These are phyloP conservation scores for Xestoiulus laeticollis DNA, from an alignment of 2,888 invertebrate species.

Conservation along the genomic window DNA sequence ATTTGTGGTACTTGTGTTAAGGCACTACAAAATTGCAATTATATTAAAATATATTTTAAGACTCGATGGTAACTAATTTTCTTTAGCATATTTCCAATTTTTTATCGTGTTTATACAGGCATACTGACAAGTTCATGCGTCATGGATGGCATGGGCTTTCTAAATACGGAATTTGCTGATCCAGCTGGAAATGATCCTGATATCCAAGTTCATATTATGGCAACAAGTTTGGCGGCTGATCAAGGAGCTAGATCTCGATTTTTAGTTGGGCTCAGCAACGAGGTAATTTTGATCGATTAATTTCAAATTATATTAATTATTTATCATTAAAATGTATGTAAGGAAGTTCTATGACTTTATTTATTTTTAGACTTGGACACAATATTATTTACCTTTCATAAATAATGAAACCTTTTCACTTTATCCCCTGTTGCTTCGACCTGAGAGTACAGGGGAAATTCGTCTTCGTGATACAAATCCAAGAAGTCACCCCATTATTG, in stretches of 20 bases:
- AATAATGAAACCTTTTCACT: conserved; percentile 61
- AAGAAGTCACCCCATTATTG: conserved; percentile 84
- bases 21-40: too few species aligned
- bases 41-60: too few species aligned
- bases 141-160: conserved; percentile 86
- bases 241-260: neutral
- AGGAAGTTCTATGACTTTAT: neutral
- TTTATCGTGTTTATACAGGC: conserved; percentile 66
- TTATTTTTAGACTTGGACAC: neutral
- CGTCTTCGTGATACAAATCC: conserved; percentile 82
- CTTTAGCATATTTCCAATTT: too few species aligned
- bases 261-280: neutral
- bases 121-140: conserved; percentile 90
- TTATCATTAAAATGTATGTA: neutral
- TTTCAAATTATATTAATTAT: neutral
- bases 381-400: neutral
- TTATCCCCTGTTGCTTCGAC: conserved; percentile 77
- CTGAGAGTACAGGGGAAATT: conserved; percentile 73
- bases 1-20: too few species aligned
- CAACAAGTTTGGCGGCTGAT: neutral
- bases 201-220: conserved; percentile 87
- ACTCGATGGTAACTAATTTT: too few species aligned
- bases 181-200: conserved; percentile 89
- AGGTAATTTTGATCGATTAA: neutral
- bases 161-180: conserved; percentile 90